Percentiles rank a stretch among this genome's conserved stretches.
phyloP scores from a whole-genome alignment of 2,113 vertebrate genomes.

The Stegostoma tigrinum region DNA sequence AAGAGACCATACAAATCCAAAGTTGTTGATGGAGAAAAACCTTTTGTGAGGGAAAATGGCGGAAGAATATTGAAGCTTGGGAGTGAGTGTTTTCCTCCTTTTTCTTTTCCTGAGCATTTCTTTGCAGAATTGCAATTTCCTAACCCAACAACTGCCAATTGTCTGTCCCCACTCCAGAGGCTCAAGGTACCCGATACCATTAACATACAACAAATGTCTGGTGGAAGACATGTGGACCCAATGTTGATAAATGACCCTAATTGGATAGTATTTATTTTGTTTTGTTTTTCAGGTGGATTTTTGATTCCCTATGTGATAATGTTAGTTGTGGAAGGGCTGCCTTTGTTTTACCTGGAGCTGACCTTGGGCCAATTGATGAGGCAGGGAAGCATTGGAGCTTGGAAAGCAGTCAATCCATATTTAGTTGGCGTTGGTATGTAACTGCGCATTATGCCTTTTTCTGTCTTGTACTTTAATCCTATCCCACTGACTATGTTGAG shows the following conservation, averaged over 20 bases:
- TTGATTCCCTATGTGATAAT: conserved; percentile 82
- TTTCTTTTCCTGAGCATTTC: too few relatives aligned
- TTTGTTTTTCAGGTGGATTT: conserved; percentile 69
- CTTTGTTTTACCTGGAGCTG: conserved; percentile 81
- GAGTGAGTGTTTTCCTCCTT: too few relatives aligned
- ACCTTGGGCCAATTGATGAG: conserved; percentile 86
- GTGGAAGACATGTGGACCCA: not conserved
- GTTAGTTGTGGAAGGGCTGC: conserved; percentile 79
- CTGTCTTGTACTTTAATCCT: not conserved
- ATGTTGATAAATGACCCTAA: not conserved
- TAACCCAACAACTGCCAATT: too few relatives aligned
- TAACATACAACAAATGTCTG: not conserved
- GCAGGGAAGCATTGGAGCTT: conserved; percentile 78
- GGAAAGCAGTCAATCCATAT: conserved; percentile 79
- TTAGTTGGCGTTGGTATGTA: conserved; percentile 77
- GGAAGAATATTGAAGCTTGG: not conserved
- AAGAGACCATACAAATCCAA: too few relatives aligned
- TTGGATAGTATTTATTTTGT: not conserved
- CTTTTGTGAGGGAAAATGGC: not conserved
- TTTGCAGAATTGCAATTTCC: too few relatives aligned
- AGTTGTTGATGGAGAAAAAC: not conserved
- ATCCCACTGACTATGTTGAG: not conserved
- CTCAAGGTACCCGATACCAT: not conserved
- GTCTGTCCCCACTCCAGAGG: too few relatives aligned
- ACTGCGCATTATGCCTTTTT: not conserved